phyloP scores from a whole-genome alignment of 2,113 vertebrate genomes.

The Eulacestoma nigropectus region DNA sequence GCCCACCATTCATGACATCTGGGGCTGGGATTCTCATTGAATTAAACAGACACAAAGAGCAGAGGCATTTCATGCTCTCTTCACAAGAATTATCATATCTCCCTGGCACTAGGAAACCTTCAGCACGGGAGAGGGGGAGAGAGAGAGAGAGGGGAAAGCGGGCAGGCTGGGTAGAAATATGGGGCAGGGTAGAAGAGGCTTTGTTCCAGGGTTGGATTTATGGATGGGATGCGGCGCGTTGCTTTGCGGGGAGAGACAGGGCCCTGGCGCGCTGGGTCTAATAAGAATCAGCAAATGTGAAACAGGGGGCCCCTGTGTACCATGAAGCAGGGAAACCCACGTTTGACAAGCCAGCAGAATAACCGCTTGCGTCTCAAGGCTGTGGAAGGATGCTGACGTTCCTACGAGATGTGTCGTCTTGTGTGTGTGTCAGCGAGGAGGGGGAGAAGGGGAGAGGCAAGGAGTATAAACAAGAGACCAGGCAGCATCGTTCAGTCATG shows the following conservation, averaged over 20 bases:
- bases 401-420: constrained; percentile 29
- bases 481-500: constrained; percentile 52
- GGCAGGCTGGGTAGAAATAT: constrained; percentile 66
- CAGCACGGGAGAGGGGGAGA: constrained; percentile 39
- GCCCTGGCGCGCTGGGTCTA: constrained; percentile 48
- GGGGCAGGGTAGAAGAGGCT: constrained; percentile 62
- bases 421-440: constrained; percentile 43
- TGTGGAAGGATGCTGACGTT: constrained; percentile 51
- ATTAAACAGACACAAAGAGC: constrained; percentile 75
- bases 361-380: constrained; percentile 31
- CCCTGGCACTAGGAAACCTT: constrained; percentile 67
- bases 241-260: constrained; percentile 53
- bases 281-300: constrained; percentile 63
- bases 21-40: constrained; percentile 68
- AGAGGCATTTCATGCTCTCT: constrained; percentile 70
- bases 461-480: constrained; percentile 54
- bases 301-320: constrained; percentile 61
- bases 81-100: constrained; percentile 73
- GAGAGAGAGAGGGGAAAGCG: constrained; percentile 36
- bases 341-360: constrained; percentile 58
- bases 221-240: constrained; percentile 50
- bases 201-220: constrained; percentile 66
- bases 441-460: not conserved
- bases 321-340: constrained; percentile 53
- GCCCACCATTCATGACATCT: constrained; percentile 72